Base-by-base conservation (phyloP, 2,113 vertebrate genomes). In the Acrocephalus kingi region DNA sequence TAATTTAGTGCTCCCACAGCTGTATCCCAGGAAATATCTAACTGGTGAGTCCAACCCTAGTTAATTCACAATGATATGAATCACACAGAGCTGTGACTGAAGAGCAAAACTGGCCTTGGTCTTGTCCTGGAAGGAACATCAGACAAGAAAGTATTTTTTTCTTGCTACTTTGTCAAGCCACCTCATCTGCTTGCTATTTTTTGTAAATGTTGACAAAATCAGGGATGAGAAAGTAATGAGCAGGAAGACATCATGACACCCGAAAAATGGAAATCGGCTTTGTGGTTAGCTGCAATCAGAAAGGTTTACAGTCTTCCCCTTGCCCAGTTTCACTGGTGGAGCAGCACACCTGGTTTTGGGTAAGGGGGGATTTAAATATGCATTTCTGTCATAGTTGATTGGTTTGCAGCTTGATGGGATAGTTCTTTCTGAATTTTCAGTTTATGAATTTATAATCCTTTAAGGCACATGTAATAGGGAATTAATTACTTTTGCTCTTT, bases 401-500 rank as follows among this genome's bases (percentile, higher is more conserved):
- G 41, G 39, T 78, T 94, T 87, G 52, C 64, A 61, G 45, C 84
- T 87, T 89, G 72, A 93, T 90, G 68, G 72, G 39, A 71, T 81
- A 93, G 79, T 89, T 56, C 33, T 90, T 86, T 92, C 55, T 2
- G 56, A 93, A 68, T 72, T 87, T 73, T 72, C 64, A 87, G 23
- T 90, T 96, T 90, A 93, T 81, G 76, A 89, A 89, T 64, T 63
- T 69, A 75, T 92, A 96, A 92, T 81, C 76, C 52, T 89, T 92
- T 90, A 71, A 92, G 72, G 52, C 35, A 67, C 39, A 59, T 71
- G 68, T 89, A 89, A 90, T 89, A 81, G 80, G 52, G 76, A 94
- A 87, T 94, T 90, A 93, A 94, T 97, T 94, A 62, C 37, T 89
- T 94, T 81, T 87, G 39, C 73, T 92, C 69, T 84, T 81, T 63